Conservation (phyloP, 2,888 invertebrate species). For the Drosophila tripunctata region DNA sequence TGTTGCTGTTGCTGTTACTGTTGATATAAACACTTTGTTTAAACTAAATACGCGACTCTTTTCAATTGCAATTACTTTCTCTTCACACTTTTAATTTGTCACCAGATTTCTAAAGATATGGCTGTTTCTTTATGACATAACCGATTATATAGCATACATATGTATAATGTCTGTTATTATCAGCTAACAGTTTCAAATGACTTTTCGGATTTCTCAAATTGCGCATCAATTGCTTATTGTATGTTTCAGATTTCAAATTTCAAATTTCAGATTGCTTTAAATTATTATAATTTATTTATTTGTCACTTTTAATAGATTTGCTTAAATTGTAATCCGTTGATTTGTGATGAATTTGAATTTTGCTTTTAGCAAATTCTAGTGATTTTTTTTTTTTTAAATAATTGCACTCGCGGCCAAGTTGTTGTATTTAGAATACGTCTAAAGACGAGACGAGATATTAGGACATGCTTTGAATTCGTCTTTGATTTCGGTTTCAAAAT, state of each 20-base stretch:
- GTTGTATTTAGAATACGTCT: conserved; percentile 39
- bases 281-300: conserved; percentile 14
- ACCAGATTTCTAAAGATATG: conserved; percentile 21
- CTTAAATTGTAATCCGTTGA: conserved; percentile 13
- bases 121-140: conserved; percentile 65
- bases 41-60: conserved; percentile 34
- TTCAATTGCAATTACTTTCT: conserved; percentile 23
- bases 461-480: conserved; percentile 37
- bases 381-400: too few relatives aligned
- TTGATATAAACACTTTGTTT: conserved; percentile 26
- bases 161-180: conserved; percentile 21
- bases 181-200: conserved; percentile 39
- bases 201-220: conserved; percentile 38
- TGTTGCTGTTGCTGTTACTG: conserved; percentile 21
- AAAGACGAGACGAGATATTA: conserved; percentile 5
- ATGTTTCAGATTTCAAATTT: too few relatives aligned
- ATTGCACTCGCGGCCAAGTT: conserved; percentile 52
- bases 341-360: conserved; percentile 42
- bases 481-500: conserved; percentile 27
- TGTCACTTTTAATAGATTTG: conserved; percentile 17
- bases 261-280: conserved; percentile 3
- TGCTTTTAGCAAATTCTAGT: conserved; percentile 31
- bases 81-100: conserved; percentile 12
- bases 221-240: conserved; percentile 14
- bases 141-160: conserved; percentile 13